Conservation (phyloP, 2,888 invertebrate genomes). For the Horisme vitalbata region DNA sequence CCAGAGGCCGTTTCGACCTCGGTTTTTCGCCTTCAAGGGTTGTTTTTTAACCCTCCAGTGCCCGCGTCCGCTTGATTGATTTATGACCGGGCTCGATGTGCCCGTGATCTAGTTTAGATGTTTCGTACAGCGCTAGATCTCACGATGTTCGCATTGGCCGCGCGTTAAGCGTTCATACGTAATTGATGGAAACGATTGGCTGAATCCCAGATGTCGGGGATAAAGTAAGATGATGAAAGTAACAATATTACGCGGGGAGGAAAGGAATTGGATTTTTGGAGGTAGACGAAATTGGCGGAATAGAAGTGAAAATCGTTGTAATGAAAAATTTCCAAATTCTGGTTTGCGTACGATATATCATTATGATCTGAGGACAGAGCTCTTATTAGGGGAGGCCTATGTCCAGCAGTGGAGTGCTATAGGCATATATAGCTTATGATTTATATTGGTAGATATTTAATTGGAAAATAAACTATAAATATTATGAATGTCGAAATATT, state of each 20-base stretch:
- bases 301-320: conserved; percentile 24
- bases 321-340: conserved; percentile 4
- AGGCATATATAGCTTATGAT: no score
- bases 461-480: no score
- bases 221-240: conserved; percentile 37
- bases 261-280: conserved; percentile 31
- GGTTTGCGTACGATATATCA: not conserved
- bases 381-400: no score
- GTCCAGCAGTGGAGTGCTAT: no score
- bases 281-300: conserved; percentile 16
- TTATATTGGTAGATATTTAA: no score
- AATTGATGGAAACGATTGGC: conserved; percentile 36
- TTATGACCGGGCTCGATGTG: conserved; percentile 47
- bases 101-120: conserved; percentile 57
- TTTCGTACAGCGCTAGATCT: conserved; percentile 13
- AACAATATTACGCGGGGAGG: conserved; percentile 32
- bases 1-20: conserved; percentile 38
- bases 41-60: conserved; percentile 53
- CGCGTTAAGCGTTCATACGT: conserved; percentile 29
- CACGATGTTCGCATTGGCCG: conserved; percentile 14
- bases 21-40: conserved; percentile 50
- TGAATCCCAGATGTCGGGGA: conserved; percentile 34
- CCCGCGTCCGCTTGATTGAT: conserved; percentile 54
- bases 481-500: no score
- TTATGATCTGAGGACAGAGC: no score